Evolutionary conservation across 2,888 invertebrate genomes (phyloP), one percentile per base, ranked within the genome.

Genomic region (Druceiella hillmani): DNA sequence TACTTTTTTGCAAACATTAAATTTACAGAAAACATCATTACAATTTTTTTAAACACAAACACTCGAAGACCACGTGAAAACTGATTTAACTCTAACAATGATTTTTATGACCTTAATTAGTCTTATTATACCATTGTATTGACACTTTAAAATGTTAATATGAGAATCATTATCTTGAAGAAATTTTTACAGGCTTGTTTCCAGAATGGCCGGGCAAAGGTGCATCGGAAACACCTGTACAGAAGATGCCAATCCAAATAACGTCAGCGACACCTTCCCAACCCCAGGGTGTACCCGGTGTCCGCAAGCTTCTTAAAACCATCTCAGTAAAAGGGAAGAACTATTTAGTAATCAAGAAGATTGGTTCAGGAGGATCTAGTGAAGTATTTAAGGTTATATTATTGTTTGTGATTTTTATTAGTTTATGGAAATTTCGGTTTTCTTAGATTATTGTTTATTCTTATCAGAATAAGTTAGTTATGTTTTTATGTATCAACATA

Each of bases 301-400:
- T 57, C 22, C 59, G 56, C 22, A 53, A 64, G 39, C 50, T 62
- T 7, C 66, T 69, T 30, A 75, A 74, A 49, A 71, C 68, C 10
- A 67, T 81, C 9, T 61, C 53, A 22, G 83, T 94, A 2, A 89
- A 89, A 46, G 75, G 77, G 14, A 78, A 76, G 33, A 75, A 78
- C 15, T 95, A 91, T 61, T 66, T 78, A 44, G 75, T 88, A 33
- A 66, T 87, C 9, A 83, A 82, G 45, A 74, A 79, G 51, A 64
- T 94, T 30, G 95, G 95, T 0, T 78, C 76, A 50, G 94, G 94
- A n/a, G 94, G 93, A 25, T 91, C 91, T 37, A 89, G 92, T 54
- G 81, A 86, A 60, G 94, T 94, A 3, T 83, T 74, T 36, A 72
- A 76, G 59, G 77, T 68, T n/a, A n/a, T n/a, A n/a, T n/a, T n/a